Percentiles rank a stretch among this genome's conserved stretches.
Evolutionary conservation across 2,888 invertebrate genomes (phyloP).

Genomic region (Druceiella hillmani): DNA sequence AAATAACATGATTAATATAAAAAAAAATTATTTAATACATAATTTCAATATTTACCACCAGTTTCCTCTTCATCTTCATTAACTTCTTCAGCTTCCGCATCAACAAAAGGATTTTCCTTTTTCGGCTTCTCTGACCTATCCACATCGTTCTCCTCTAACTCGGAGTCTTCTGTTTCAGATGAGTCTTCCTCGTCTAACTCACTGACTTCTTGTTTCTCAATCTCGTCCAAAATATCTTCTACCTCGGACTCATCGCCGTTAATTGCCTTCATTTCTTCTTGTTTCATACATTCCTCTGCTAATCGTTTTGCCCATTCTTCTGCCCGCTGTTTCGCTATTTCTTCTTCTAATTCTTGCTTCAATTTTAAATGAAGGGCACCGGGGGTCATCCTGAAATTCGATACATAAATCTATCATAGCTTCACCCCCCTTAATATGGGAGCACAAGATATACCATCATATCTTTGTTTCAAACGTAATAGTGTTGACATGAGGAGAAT

Average conservation of each 20-base stretch:
- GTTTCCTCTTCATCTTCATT: slow-evolving; percentile 35
- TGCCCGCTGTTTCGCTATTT: slow-evolving; percentile 66
- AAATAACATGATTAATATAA: too few species aligned
- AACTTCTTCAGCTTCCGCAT: slow-evolving; percentile 50
- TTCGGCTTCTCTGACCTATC: slow-evolving; percentile 37
- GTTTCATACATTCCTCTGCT: slow-evolving; percentile 44
- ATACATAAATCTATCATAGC: slow-evolving; percentile 10
- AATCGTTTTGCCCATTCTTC: slow-evolving; percentile 64
- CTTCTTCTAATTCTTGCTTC: slow-evolving; percentile 61
- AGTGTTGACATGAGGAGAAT: too few species aligned
- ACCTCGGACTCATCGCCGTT: slow-evolving; percentile 31
- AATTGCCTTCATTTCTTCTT: slow-evolving; percentile 36
- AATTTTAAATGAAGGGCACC: slow-evolving; percentile 67
- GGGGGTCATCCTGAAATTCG: slow-evolving; percentile 48
- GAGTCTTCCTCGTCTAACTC: slow-evolving; percentile 42
- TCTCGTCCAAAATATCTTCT: slow-evolving; percentile 42
- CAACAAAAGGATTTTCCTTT: slow-evolving; percentile 39
- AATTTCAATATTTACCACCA: slow-evolving; percentile 29
- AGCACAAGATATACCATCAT: slow-evolving; percentile 9
- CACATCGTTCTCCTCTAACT: slow-evolving; percentile 37
- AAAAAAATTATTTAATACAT: slow-evolving; percentile 18
- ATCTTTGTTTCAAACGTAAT: too few species aligned
- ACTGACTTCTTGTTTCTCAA: slow-evolving; percentile 33
- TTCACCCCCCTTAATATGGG: too few species aligned
- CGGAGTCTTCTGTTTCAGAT: slow-evolving; percentile 42